phyloP scores from a whole-genome alignment of 1,140 invertebrate species.

The Chelonus insularis region DNA sequence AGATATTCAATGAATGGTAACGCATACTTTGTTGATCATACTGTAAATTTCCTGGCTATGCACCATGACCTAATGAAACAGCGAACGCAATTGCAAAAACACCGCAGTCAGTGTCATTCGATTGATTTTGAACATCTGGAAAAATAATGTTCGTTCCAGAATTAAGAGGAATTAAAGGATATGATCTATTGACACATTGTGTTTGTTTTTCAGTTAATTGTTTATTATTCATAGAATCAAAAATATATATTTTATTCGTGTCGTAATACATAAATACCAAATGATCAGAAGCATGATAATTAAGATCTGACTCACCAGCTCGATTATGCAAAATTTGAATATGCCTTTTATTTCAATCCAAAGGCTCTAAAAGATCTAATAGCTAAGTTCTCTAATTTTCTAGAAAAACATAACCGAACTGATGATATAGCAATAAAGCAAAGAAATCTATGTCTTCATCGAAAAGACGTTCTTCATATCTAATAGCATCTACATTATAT shows the following conservation, averaged over 20 bases:
- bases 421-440: no score
- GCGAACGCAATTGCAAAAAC: conserved; percentile 28
- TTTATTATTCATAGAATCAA: conserved; percentile 25
- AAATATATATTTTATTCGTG: conserved; percentile 23
- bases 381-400: no score
- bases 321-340: no score
- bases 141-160: conserved; percentile 6
- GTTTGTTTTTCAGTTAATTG: conserved; percentile 23
- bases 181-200: conserved; percentile 10
- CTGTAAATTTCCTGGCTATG: not conserved
- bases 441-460: no score
- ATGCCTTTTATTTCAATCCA: not conserved
- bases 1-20: not conserved
- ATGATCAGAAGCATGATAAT: no score
- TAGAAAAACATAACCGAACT: no score
- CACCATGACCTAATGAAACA: conserved; percentile 3
- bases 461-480: no score
- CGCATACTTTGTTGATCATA: not conserved
- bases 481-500: no score
- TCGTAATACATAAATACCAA: conserved; percentile 29
- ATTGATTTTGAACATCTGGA: conserved; percentile 14
- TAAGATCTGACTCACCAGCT: not conserved
- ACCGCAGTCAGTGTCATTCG: conserved; percentile 24
- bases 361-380: no score
- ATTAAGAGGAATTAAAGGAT: conserved; percentile 15